Conservation (phyloP, 2,113 vertebrate species). For the Crotalus horridus region DNA sequence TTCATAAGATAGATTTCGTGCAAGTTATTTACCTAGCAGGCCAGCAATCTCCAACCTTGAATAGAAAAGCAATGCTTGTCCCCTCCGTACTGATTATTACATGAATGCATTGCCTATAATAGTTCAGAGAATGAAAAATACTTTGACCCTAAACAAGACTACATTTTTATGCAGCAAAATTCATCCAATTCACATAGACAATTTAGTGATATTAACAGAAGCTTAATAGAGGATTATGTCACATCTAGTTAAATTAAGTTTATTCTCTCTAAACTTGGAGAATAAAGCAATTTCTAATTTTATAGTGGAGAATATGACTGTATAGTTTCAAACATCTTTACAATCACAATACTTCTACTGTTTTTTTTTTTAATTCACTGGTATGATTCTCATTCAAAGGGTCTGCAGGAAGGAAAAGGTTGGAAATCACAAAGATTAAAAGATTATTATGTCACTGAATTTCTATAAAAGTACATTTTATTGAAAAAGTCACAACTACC, state of each 20-base stretch:
- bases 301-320: conserved; percentile 20
- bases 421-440: conserved; percentile 70
- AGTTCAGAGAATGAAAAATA: conserved; percentile 41
- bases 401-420: conserved; percentile 65
- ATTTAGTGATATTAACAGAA: conserved; percentile 49
- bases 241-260: conserved; percentile 44
- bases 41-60: conserved; percentile 73
- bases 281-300: conserved; percentile 50
- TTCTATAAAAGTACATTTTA: conserved; percentile 60
- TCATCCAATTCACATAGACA: conserved; percentile 46
- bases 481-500: conserved; percentile 66
- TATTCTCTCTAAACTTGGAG: conserved; percentile 26
- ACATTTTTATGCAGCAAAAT: conserved; percentile 41
- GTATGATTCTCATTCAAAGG: conserved; percentile 49
- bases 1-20: conserved; percentile 72
- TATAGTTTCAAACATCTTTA: conserved; percentile 47
- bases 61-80: conserved; percentile 59
- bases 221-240: conserved; percentile 31
- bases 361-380: background rate
- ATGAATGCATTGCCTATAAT: conserved; percentile 41
- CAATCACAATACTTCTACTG: conserved; percentile 55
- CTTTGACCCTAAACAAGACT: conserved; percentile 31
- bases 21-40: conserved; percentile 71
- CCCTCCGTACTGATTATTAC: conserved; percentile 45
- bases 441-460: conserved; percentile 66